A percentile compares a stretch with the other conserved stretches of the same genome.
phyloP scores from a whole-genome alignment of 2,797 vertebrate genomes.

The Adrianichthys oophorus region DNA sequence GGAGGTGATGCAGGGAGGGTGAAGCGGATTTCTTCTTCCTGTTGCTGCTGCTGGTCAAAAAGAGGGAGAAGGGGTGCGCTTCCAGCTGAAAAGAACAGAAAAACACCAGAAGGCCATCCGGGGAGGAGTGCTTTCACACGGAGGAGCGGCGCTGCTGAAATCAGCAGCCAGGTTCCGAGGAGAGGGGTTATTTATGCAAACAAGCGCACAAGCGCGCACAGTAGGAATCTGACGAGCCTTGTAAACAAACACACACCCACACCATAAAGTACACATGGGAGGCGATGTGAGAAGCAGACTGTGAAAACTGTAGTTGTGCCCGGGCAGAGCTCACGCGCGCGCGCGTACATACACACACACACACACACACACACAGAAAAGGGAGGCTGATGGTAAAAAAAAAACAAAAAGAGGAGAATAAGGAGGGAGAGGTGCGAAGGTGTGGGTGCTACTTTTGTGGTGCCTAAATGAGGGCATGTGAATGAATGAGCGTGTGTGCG shows the following conservation, averaged over 20 bases:
- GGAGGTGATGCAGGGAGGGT: slow-evolving; percentile 1
- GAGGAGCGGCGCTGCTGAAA: slow-evolving; percentile 39
- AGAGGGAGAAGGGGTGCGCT: background rate
- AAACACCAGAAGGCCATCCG: slow-evolving; percentile 46
- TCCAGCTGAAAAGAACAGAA: background rate
- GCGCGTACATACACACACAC: slow-evolving; percentile 16
- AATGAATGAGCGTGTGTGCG: slow-evolving; percentile 18
- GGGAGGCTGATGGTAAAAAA: slow-evolving; percentile 40
- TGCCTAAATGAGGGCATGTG: slow-evolving; percentile 52
- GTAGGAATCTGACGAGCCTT: slow-evolving; percentile 75
- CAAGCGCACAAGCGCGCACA: slow-evolving; percentile 72
- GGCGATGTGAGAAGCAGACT: slow-evolving; percentile 74
- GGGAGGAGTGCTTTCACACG: slow-evolving; percentile 49
- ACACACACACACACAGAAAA: slow-evolving; percentile 15
- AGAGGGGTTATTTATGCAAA: slow-evolving; percentile 78
- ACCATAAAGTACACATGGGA: slow-evolving; percentile 76
- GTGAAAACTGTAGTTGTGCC: slow-evolving; percentile 74
- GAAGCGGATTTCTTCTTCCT: slow-evolving; percentile 15
- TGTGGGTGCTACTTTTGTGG: slow-evolving; percentile 63
- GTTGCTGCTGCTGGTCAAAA: background rate
- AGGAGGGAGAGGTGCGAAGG: slow-evolving; percentile 55
- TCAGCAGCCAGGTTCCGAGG: slow-evolving; percentile 60
- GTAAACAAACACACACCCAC: slow-evolving; percentile 78
- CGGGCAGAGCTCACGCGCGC: slow-evolving; percentile 43
- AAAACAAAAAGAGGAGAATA: slow-evolving; percentile 29